Evolutionary conservation across 2,888 invertebrate genomes (phyloP), one percentile per base, ranked within the genome.

Genomic region (Itoplectis maculator): DNA sequence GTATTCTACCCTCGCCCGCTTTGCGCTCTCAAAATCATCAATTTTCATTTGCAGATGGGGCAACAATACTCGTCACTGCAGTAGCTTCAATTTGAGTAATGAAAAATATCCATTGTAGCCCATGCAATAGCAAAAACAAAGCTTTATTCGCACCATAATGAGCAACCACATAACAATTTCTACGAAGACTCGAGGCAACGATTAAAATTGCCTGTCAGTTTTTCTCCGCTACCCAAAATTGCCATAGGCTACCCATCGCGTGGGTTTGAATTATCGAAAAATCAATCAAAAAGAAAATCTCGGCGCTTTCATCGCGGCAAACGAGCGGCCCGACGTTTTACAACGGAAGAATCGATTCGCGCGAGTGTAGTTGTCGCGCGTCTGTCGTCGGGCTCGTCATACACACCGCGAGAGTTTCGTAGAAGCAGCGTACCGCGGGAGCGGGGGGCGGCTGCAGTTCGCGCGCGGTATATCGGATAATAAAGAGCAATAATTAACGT

Each of bases 401-500:
- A 15, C 15, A 59, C 8, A 45, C n/a, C n/a, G n/a, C n/a, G n/a
- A n/a, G n/a, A n/a, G 54, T 69, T 78, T 65, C 68, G 18, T 56
- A 70, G 47, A 65, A 63, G 70, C 76, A 49, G 18, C 47, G 54
- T 65, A 51, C 59, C n/a, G 59, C 42, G 37, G n/a, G n/a, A n/a
- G n/a, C n/a, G n/a, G n/a, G n/a, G n/a, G n/a, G n/a, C 20, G 69
- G 65, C 11, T 35, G 37, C 37, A 47, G 54, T 51, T 37, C 51
- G n/a, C 37, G 20, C n/a, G 20, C n/a, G 20, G 63, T 76, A 29
- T 18, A 61, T 47, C 63, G 56, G 72, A 81, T 76, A 66, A 74
- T 81, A 72, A 79, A 79, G 79, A 51, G 84, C 68, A 82, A 75
- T 84, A 82, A 84, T 84, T 82, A 84, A 82, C 82, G 77, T 77